phyloP scores from a whole-genome alignment of 2,797 vertebrate genomes.

The Myotis daubentonii region DNA sequence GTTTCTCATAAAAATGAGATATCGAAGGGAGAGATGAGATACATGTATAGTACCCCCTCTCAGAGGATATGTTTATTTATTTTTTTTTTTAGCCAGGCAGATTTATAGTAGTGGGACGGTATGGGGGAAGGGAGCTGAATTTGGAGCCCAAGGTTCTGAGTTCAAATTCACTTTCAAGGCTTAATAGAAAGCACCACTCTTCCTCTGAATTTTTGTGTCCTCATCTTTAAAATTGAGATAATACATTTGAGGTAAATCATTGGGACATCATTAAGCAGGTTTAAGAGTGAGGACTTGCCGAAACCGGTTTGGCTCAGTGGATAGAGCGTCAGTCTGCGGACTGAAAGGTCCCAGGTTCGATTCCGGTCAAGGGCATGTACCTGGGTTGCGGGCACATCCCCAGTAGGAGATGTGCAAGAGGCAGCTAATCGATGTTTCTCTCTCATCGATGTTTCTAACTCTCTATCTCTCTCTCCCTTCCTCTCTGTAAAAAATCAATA shows the following conservation, averaged over 20 bases:
- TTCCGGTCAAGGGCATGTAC: too few species aligned
- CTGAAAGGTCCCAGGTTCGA: too few species aligned
- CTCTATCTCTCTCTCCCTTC: too few species aligned
- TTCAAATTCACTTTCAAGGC: neutral
- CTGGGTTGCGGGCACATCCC: too few species aligned
- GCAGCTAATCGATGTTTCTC: too few species aligned
- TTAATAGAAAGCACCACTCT: neutral
- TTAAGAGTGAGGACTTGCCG: neutral
- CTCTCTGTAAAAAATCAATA: too few species aligned
- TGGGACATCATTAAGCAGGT: neutral
- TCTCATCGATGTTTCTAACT: too few species aligned
- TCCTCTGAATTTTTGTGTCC: neutral
- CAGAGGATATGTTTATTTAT: neutral
- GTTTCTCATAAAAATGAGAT: conserved; percentile 37
- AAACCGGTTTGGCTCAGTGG: too few species aligned
- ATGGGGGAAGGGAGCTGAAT: neutral
- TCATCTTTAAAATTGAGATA: neutral
- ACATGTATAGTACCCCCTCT: neutral
- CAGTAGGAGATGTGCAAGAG: too few species aligned
- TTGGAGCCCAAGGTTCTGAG: neutral
- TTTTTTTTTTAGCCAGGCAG: neutral
- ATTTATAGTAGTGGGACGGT: neutral
- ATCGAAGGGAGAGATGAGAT: neutral
- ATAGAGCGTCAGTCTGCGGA: too few species aligned
- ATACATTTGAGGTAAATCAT: neutral